Evolutionary conservation across 1,140 invertebrate species (phyloP).

Genomic region (Vollenhovia emeryi): DNA sequence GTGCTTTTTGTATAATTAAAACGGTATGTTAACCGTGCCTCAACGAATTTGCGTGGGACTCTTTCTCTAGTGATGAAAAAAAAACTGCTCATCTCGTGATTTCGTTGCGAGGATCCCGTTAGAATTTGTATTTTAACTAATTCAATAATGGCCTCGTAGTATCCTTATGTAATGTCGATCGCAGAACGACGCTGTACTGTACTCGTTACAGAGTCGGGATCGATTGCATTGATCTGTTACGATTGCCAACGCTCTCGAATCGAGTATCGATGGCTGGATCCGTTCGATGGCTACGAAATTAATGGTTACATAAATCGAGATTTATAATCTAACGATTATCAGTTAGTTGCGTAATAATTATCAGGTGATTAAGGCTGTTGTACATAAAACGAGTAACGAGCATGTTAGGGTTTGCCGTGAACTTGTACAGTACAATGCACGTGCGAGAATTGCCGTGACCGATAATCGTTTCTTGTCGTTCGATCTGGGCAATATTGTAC

Average conservation of each 20-base stretch:
- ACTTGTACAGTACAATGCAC: conserved; percentile 65
- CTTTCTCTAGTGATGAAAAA: not conserved
- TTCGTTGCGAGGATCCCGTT: conserved; percentile 14
- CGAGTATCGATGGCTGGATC: conserved; percentile 48
- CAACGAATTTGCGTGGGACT: conserved; percentile 33
- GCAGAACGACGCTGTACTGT: not conserved
- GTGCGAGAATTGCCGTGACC: conserved; percentile 24
- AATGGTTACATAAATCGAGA: conserved; percentile 1
- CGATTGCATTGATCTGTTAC: not conserved
- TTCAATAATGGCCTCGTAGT: conserved; percentile 27
- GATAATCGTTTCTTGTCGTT: conserved; percentile 33
- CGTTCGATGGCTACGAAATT: conserved; percentile 38
- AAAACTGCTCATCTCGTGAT: conserved; percentile 18
- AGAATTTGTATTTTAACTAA: conserved; percentile 29
- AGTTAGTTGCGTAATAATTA: conserved; percentile 27
- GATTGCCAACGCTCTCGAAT: conserved; percentile 25
- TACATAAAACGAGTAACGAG: conserved; percentile 56
- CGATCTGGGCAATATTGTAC: conserved; percentile 58
- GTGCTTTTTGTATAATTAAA: conserved; percentile 40
- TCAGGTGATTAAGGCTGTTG: conserved; percentile 42
- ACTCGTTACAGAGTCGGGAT: not conserved
- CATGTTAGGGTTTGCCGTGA: conserved; percentile 45
- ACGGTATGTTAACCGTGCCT: conserved; percentile 20
- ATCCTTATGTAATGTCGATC: not conserved
- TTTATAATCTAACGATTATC: conserved; percentile 44